Base-by-base conservation (phyloP, 2,797 vertebrate species). In the Tachyglossus aculeatus region DNA sequence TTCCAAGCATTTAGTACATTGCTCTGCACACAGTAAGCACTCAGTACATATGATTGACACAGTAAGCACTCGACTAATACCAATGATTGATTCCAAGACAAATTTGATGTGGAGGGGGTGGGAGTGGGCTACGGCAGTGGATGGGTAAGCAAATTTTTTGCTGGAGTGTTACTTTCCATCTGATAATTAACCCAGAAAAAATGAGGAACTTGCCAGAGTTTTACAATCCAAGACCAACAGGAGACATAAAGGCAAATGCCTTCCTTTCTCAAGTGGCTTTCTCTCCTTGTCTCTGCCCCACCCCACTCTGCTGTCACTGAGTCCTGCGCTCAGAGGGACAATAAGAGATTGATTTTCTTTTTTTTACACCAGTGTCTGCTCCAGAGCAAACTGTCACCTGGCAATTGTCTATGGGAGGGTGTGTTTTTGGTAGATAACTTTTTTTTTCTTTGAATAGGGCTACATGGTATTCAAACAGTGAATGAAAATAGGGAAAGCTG, bases 101-200 rank as follows among this genome's bases (percentile, higher is more conserved):
- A n/a, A n/a, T n/a, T n/a, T n/a, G n/a, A n/a, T n/a, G n/a, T n/a
- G n/a, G n/a, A n/a, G n/a, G n/a, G n/a, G n/a, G n/a, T n/a, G n/a
- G n/a, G n/a, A n/a, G n/a, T n/a, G n/a, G n/a, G n/a, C n/a, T n/a
- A n/a, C n/a, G n/a, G n/a, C n/a, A n/a, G n/a, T 29, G 14, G 48
- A 67, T 44, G 14, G 70, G 11, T 40, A 71, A 77, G 60, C 77
- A 77, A 62, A 69, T 63, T 80, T 88, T 82, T 60, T 74, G 51
- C 50, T 74, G 14, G 43, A 54, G 6, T 47, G 76, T 74, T 55
- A 69, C 47, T 74, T 76, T 78, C 64, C 48, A 59, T 4, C 21
- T 65, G 38, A 48, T 57, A 60, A 50, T 43, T 39, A 51, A 40
- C 59, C 67, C 53, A 32, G 29, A 53, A 76, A 40, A 76, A 51